Evolutionary conservation across 2,888 invertebrate genomes (phyloP), one percentile per base, ranked within the genome.

Genomic region (Sclerodermus sp.): DNA sequence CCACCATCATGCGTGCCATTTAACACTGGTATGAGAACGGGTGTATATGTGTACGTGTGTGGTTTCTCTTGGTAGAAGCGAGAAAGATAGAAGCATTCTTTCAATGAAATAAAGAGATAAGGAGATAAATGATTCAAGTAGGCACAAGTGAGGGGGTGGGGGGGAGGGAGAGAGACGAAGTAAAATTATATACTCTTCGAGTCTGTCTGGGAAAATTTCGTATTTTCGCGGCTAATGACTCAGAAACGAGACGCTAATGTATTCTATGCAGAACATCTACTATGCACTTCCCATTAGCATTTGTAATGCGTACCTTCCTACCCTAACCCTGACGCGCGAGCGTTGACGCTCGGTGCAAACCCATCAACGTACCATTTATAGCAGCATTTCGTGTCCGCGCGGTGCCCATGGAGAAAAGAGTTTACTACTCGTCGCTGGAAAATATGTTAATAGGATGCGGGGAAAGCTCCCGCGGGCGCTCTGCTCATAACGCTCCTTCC

Each of bases 201-300:
- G n/a, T n/a, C n/a, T 23, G 23, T 23, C 23, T 23, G 23, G 47
- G 58, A 55, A 67, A 68, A 70, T 71, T 68, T 70, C 65, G 68
- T 71, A 70, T 71, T 70, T 72, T 71, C 62, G 62, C 58, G 68
- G 70, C 69, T 72, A 71, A 74, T 74, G 73, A 74, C 74, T 69
- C 67, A 71, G 73, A 71, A 65, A 70, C 70, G 73, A 65, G 68
- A 67, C 69, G 66, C 67, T 74, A 74, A 76, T 76, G 71, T 71
- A 73, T 74, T 72, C 72, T 61, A 67, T 62, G 68, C 65, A 66
- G 68, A 70, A 71, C 68, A 68, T 62, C 60, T 65, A 62, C 60
- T 65, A 66, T 70, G 70, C 64, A 66, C 68, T 64, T 68, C 67
- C 69, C 70, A 74, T 75, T 76, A 74, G 70, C 76, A 76, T 75